Evolutionary conservation across 1,140 invertebrate species (phyloP).

Genomic region (Mya arenaria): DNA sequence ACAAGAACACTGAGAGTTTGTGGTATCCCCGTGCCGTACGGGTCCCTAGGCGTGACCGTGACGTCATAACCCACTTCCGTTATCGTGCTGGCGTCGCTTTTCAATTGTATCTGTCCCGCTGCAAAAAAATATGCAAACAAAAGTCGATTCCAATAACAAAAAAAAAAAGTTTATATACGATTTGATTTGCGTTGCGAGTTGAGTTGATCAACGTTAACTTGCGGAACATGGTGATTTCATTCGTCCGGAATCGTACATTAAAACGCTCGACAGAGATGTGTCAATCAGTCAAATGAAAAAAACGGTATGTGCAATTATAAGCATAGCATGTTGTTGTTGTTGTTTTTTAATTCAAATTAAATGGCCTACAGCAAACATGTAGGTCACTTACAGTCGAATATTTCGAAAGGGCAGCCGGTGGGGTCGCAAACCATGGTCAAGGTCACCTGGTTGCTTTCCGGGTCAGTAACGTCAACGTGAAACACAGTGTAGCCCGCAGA

Average conservation of each 20-base stretch:
- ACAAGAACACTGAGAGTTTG: background rate
- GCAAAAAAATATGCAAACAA: no score
- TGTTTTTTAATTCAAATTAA: background rate
- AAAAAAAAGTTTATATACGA: no score
- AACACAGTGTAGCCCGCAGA: conserved; percentile 10
- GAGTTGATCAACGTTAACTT: no score
- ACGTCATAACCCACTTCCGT: conserved; percentile 22
- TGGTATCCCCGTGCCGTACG: background rate
- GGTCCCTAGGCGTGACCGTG: background rate
- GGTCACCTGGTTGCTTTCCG: conserved; percentile 18
- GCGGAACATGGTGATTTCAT: no score
- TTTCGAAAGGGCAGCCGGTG: conserved; percentile 15
- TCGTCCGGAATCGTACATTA: no score
- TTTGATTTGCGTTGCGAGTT: no score
- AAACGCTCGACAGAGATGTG: background rate
- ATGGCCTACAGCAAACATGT: background rate
- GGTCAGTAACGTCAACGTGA: background rate
- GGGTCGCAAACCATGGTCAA: conserved; percentile 4
- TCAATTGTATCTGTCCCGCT: conserved; percentile 26
- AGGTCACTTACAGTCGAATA: conserved; percentile 32
- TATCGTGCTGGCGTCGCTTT: background rate
- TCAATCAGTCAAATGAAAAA: background rate
- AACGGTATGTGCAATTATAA: background rate
- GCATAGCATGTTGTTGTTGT: background rate
- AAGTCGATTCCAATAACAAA: no score